phyloP scores from a whole-genome alignment of 1,140 invertebrate genomes.

The Lasioglossum baleicum region DNA sequence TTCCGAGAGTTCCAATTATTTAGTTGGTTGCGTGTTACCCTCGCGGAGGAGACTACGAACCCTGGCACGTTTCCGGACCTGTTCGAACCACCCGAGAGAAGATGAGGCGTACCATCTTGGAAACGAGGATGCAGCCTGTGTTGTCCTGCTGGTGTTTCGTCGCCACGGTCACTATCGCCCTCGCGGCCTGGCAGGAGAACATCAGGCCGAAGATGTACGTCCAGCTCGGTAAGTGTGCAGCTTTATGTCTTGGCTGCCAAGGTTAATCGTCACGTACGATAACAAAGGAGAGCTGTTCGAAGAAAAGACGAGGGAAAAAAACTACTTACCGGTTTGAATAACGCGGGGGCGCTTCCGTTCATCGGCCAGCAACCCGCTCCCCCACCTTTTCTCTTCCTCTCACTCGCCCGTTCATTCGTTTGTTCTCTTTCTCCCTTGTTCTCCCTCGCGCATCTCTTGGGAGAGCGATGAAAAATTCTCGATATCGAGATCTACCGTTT shows the following conservation, averaged over 20 bases:
- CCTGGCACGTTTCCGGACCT: slow-evolving; percentile 52
- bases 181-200: slow-evolving; percentile 90
- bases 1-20: slow-evolving; percentile 12
- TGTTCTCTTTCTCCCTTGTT: too few species aligned
- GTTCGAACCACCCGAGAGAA: slow-evolving; percentile 47
- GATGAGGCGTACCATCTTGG: slow-evolving; percentile 59
- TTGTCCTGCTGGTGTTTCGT: slow-evolving; percentile 64
- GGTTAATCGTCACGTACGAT: neutral
- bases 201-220: slow-evolving; percentile 92
- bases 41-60: slow-evolving; percentile 42
- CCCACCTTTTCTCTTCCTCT: too few species aligned
- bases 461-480: neutral
- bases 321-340: neutral
- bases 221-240: slow-evolving; percentile 87
- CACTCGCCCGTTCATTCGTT: too few species aligned
- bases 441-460: too few species aligned
- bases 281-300: neutral
- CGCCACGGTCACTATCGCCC: slow-evolving; percentile 63
- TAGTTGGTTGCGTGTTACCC: neutral
- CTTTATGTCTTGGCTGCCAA: neutral
- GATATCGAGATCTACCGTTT: neutral
- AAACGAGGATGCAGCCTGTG: slow-evolving; percentile 55
- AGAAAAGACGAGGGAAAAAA: neutral
- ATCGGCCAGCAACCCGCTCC: neutral
- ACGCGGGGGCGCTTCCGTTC: neutral